phyloP scores from a whole-genome alignment of 2,113 vertebrate genomes.

The Erythrocercus mccallii region DNA sequence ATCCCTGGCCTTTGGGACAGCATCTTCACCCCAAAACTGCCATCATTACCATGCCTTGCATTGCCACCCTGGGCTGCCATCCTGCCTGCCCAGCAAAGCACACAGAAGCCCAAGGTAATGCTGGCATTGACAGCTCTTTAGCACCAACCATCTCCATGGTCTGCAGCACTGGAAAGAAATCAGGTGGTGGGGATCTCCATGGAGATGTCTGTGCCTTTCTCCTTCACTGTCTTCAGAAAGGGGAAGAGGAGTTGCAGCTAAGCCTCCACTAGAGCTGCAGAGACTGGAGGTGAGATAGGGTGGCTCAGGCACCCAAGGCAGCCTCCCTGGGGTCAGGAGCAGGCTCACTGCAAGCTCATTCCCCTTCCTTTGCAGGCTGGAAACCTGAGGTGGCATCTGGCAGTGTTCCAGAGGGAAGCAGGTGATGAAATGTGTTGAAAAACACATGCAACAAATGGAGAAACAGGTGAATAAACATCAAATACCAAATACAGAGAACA shows the following conservation, averaged over 20 bases:
- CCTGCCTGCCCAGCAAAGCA: not conserved
- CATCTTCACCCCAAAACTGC: fast-evolving
- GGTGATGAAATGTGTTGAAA: not conserved
- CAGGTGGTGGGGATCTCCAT: fast-evolving
- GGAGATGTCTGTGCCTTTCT: not conserved
- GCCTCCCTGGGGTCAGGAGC: not conserved
- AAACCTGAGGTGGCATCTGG: not conserved
- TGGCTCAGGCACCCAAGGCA: not conserved
- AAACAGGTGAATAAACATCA: not conserved
- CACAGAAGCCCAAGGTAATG: not conserved
- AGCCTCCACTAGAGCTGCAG: not conserved
- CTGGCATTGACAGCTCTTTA: not conserved
- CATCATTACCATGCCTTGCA: not conserved
- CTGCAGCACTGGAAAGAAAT: not conserved
- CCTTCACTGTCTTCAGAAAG: not conserved
- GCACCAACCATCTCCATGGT: fast-evolving
- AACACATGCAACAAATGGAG: fast-evolving
- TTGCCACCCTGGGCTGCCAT: not conserved
- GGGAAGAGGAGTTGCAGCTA: not conserved
- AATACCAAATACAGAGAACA: not conserved
- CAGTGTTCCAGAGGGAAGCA: not conserved
- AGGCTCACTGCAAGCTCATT: not conserved
- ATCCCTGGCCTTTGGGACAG: not conserved
- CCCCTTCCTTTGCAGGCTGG: not conserved
- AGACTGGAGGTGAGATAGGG: not conserved